Percentiles rank a stretch among this genome's conserved stretches.
Evolutionary conservation across 2,888 invertebrate genomes (phyloP).

Genomic region (Oligia fasciuncula): DNA sequence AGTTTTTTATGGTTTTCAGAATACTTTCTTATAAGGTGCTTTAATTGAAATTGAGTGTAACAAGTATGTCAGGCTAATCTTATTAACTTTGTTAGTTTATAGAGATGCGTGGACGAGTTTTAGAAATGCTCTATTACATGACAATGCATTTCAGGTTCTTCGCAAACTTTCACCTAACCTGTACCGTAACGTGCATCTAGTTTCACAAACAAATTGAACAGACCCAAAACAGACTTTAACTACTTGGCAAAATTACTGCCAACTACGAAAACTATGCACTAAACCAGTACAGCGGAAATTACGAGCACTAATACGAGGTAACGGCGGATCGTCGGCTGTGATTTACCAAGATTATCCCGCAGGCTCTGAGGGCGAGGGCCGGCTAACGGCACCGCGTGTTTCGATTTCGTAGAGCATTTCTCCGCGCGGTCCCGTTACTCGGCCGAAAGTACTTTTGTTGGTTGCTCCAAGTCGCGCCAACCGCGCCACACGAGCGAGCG

Average conservation of each 20-base stretch:
- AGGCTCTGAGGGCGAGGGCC: constrained; percentile 85
- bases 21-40: constrained; percentile 37
- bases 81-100: constrained; percentile 25
- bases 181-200: constrained; percentile 7
- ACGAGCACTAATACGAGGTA: constrained; percentile 64
- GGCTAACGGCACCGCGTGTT: constrained; percentile 89
- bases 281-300: constrained; percentile 62
- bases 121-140: constrained; percentile 25
- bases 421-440: constrained; percentile 88
- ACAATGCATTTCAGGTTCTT: constrained; percentile 31
- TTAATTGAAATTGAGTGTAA: constrained; percentile 47
- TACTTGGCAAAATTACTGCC: constrained; percentile 56
- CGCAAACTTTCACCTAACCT: constrained; percentile 25
- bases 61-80: constrained; percentile 36
- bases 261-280: constrained; percentile 67
- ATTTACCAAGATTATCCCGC: constrained; percentile 86
- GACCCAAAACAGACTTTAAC: constrained; percentile 23
- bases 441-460: constrained; percentile 89
- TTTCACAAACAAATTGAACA: constrained; percentile 22
- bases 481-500: constrained; percentile 79
- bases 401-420: constrained; percentile 91
- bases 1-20: constrained; percentile 42
- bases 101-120: constrained; percentile 5
- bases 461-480: constrained; percentile 69
- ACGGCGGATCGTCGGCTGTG: constrained; percentile 74